These are phyloP conservation scores for Trogon melanurus DNA, from an alignment of 2,113 vertebrate genomes.

Conservation along the genomic window DNA sequence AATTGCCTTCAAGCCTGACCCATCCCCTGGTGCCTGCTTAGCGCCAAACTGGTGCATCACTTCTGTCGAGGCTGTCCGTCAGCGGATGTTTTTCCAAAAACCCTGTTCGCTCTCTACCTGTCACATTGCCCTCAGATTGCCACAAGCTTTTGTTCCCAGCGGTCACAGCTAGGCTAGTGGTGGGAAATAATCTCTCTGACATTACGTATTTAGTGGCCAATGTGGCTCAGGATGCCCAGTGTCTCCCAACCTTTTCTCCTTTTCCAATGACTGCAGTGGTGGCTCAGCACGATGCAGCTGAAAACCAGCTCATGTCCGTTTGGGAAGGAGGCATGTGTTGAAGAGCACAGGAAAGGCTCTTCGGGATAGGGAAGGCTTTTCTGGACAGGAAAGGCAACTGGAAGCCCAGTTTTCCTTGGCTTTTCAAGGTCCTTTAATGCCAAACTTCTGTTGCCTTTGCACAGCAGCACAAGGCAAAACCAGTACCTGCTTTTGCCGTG, in stretches of 20 bases:
- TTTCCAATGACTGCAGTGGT: background rate
- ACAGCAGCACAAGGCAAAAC: background rate
- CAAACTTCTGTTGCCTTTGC: background rate
- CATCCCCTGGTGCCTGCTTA: background rate
- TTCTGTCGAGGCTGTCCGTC: background rate
- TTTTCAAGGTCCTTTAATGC: background rate
- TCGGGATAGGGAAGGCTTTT: background rate
- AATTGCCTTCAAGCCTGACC: background rate
- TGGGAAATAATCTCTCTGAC: background rate
- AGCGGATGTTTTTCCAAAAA: background rate
- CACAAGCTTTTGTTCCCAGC: background rate
- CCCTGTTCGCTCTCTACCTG: background rate
- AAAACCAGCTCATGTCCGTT: background rate
- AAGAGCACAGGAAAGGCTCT: background rate
- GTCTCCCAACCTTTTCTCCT: background rate
- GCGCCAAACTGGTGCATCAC: background rate
- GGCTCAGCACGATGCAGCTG: background rate
- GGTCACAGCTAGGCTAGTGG: background rate
- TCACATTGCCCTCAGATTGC: background rate
- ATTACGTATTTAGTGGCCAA: background rate
- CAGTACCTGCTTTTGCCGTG: background rate
- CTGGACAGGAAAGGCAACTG: background rate
- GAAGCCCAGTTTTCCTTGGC: background rate
- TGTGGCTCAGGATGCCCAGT: background rate
- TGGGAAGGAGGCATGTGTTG: background rate